Evolutionary conservation across 2,113 vertebrate genomes (phyloP), one percentile per base, ranked within the genome.

Genomic region (Syrmaticus mikado): DNA sequence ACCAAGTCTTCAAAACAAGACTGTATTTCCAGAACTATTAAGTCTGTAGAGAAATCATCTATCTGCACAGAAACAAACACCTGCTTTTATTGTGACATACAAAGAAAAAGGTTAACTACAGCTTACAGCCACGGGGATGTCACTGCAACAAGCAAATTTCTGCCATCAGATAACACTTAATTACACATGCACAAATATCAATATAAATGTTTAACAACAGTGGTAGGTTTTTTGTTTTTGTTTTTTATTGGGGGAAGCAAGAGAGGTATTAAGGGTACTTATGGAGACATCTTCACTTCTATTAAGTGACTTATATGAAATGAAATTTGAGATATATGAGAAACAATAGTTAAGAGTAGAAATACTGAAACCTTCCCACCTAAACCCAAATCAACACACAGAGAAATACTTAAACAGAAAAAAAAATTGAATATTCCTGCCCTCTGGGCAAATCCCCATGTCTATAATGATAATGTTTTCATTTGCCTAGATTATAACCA

Each of bases 311-410:
- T 38, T 62, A 62, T 11, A 40, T 2, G 36, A 62, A 89, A 50
- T 70, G 1, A 71, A 84, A 60, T n/a, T 36, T 0, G 0, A 62
- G 27, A 67, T 24, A 36, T 0, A 48, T 7, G 8, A 74, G 55
- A 71, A 78, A 28, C 6, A 86, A 65, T 11, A 86, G 8, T 45
- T 82, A 90, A 61, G 12, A 76, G 7, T 5, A 4, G 45, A 16
- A 80, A 82, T 28, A 70, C 0, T 61, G 21, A 81, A 86, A 60
- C 21, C 45, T 45, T 58, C 16, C 48, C 32, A 55, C 14, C 24
- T 55, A 53, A 3, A 78, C 21, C 4, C 25, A 75, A 76, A 61
- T 11, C 9, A 75, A 60, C 6, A 30, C 0, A 6, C 16, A 57
- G 77, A 80, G 5, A 73, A 92, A 70, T 38, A 88, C 7, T 83